Evolutionary conservation across 2,113 vertebrate species (phyloP).

Genomic region (Rhipidura dahli): DNA sequence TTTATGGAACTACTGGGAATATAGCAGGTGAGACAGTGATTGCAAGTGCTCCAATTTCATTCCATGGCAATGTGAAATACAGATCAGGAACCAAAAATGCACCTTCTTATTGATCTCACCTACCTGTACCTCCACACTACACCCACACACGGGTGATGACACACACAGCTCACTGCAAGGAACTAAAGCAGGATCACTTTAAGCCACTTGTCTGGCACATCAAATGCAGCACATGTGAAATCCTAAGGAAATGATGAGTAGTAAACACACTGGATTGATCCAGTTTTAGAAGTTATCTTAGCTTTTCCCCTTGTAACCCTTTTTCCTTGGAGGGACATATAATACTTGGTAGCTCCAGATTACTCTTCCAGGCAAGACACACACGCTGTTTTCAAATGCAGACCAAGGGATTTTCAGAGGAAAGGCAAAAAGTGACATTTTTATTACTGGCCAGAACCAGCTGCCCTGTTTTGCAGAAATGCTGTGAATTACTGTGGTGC

Average conservation of each 20-base stretch:
- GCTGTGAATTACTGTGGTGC: fast-evolving
- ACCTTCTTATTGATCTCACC: background rate
- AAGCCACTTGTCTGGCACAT: background rate
- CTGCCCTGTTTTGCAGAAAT: background rate
- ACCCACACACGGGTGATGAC: background rate
- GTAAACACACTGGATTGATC: background rate
- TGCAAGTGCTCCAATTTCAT: background rate
- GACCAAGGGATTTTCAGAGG: background rate
- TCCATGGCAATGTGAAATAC: background rate
- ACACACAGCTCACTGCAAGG: background rate
- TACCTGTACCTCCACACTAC: background rate
- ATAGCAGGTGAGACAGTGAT: background rate
- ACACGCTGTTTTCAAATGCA: background rate
- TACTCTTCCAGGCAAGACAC: background rate
- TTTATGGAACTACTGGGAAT: background rate
- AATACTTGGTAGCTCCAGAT: background rate
- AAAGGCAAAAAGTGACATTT: background rate
- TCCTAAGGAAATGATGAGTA: background rate
- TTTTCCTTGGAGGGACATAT: background rate
- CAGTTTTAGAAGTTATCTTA: background rate
- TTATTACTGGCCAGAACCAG: background rate
- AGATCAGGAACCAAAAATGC: background rate
- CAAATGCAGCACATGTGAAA: background rate
- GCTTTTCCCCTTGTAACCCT: background rate
- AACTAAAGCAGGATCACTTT: background rate